Evolutionary conservation across 2,113 vertebrate species (phyloP).

Genomic region (Equus quagga): DNA sequence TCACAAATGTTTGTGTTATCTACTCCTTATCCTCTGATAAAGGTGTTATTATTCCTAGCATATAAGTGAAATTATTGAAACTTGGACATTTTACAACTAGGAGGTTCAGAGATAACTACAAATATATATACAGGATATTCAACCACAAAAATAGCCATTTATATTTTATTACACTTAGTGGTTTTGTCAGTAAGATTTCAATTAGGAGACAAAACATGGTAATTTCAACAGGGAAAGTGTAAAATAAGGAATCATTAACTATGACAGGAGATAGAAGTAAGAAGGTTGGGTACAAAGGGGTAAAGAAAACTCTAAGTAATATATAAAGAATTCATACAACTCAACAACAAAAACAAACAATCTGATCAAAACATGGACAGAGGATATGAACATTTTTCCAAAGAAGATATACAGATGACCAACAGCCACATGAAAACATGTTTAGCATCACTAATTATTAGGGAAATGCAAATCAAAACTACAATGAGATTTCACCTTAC

Average conservation of each 20-base stretch:
- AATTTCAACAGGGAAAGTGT: not conserved
- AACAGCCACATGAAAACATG: too few relatives aligned
- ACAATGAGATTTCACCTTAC: too few relatives aligned
- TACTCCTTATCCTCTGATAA: not conserved
- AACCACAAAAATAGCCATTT: not conserved
- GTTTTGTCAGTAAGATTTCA: not conserved
- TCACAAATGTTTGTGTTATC: not conserved
- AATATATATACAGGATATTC: not conserved
- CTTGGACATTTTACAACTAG: not conserved
- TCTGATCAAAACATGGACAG: too few relatives aligned
- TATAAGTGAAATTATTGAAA: not conserved
- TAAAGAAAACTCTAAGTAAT: not conserved
- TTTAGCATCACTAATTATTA: too few relatives aligned
- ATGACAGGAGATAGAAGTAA: not conserved
- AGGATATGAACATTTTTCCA: too few relatives aligned
- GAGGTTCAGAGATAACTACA: not conserved
- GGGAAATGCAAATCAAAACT: too few relatives aligned
- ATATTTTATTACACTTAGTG: not conserved
- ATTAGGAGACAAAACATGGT: not conserved
- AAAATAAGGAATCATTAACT: not conserved
- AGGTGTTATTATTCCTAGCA: not conserved
- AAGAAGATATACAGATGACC: too few relatives aligned
- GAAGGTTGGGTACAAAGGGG: not conserved
- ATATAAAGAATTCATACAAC: too few relatives aligned
- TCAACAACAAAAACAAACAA: too few relatives aligned